phyloP scores from a whole-genome alignment of 2,113 vertebrate genomes.

The Xiphorhynchus elegans region DNA sequence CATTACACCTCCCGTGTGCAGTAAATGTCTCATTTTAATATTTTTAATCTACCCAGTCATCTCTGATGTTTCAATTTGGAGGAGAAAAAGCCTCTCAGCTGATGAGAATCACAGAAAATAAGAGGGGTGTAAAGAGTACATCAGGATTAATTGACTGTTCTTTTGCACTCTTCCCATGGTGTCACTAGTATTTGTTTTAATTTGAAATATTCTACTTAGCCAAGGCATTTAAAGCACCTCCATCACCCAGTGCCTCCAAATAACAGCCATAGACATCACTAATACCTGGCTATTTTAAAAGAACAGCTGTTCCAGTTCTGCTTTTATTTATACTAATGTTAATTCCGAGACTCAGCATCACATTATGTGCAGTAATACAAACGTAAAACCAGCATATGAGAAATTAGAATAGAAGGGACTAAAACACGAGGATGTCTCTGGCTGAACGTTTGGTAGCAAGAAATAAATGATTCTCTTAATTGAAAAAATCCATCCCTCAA shows the following conservation, averaged over 20 bases:
- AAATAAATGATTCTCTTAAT: conserved; percentile 11
- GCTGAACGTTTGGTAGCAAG: conserved; percentile 14
- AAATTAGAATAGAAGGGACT: not conserved
- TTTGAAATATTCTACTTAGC: not conserved
- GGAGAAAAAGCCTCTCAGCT: not conserved
- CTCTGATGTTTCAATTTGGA: not conserved
- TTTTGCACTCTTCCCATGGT: not conserved
- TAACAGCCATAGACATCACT: not conserved
- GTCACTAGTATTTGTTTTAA: not conserved
- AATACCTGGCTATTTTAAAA: not conserved
- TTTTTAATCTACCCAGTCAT: conserved; percentile 9
- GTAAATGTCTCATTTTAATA: not conserved
- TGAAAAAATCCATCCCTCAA: conserved; percentile 41
- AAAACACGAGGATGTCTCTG: not conserved
- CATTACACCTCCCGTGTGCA: not conserved
- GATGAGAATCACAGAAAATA: not conserved
- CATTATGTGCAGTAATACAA: not conserved
- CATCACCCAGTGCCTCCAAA: not conserved
- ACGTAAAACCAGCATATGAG: not conserved
- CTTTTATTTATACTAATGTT: not conserved
- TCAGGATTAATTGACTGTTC: not conserved
- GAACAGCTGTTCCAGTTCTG: not conserved
- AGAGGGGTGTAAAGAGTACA: not conserved
- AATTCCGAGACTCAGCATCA: not conserved
- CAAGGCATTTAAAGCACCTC: not conserved